Conservation (phyloP, 2,113 vertebrate genomes). For the Prolemur simus region DNA sequence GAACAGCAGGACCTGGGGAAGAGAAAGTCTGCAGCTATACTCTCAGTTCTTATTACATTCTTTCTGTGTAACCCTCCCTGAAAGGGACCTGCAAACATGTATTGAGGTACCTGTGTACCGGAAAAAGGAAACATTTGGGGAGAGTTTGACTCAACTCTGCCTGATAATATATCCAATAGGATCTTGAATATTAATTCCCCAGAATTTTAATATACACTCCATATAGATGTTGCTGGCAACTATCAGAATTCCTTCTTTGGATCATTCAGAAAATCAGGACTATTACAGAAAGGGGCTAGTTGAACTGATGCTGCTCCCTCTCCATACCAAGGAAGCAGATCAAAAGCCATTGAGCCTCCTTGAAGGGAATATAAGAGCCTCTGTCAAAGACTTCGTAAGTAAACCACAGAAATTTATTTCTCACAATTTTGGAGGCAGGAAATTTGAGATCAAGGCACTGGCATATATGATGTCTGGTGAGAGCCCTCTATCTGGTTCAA, state of each 20-base stretch:
- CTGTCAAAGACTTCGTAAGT: background rate
- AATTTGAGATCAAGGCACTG: background rate
- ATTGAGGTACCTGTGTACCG: background rate
- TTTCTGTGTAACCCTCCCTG: background rate
- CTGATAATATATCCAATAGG: background rate
- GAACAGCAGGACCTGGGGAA: background rate
- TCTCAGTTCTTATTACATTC: background rate
- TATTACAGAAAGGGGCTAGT: background rate
- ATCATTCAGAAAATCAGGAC: background rate
- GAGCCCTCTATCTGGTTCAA: background rate
- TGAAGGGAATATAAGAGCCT: background rate
- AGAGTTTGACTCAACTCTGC: background rate
- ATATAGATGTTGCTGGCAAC: background rate
- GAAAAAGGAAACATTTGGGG: background rate
- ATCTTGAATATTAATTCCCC: constrained; percentile 1
- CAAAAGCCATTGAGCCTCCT: background rate
- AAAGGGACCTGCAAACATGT: background rate
- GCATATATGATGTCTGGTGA: background rate
- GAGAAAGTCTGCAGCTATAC: background rate
- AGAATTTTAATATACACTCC: background rate
- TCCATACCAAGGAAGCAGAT: background rate
- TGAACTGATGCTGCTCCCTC: background rate
- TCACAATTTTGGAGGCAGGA: background rate
- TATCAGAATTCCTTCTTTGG: background rate
- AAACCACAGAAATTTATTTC: background rate